Base-by-base conservation (phyloP, 2,888 invertebrate genomes). In the Mesoligia furuncula region DNA sequence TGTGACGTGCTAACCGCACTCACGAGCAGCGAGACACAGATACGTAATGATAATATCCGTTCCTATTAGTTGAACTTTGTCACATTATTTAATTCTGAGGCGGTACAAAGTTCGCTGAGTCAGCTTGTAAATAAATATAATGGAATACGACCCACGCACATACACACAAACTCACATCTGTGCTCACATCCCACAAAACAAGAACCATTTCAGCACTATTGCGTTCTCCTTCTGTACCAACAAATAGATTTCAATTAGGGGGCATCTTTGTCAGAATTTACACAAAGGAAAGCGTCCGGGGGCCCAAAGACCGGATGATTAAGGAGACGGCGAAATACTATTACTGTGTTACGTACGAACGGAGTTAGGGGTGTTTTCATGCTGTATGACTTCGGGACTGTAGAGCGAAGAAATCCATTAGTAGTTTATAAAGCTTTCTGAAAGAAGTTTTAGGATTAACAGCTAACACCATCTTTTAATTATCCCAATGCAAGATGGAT, bases 171-270 rank as follows among this genome's bases (percentile, higher is more conserved):
- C 24, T 62, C 24, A 68, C 45, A 45, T 45, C 45, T 45, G 45
- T 45, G 15, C 15, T 45, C 45, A 45, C 24, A 69, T 36, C 20
- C 27, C 27, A 75, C 15, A 78, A 73, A 77, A 81, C 78, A 75
- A 75, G 70, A 62, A 65, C 75, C 36, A 80, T 77, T 83, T 54
- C 74, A 73, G 54, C 54, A 65, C 70, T 65, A 84, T 71, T 67
- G 68, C 80, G 62, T 77, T 79, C 61, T 42, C 54, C 72, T 39
- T 62, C 73, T 74, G 73, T 51, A 74, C 77, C 76, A 80, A 80
- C 82, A 88, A 88, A 87, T 88, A 88, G 81, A 87, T 88, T 88
- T 85, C 88, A 88, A 88, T 88, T 88, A 88, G 82, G 80, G 71
- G 57, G 36, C 84, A 88, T 88, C 85, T 88, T 88, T 87, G 88